These are phyloP conservation scores for Pogonognathellus flavescens DNA, from an alignment of 1,140 invertebrate genomes.

Conservation along the genomic window DNA sequence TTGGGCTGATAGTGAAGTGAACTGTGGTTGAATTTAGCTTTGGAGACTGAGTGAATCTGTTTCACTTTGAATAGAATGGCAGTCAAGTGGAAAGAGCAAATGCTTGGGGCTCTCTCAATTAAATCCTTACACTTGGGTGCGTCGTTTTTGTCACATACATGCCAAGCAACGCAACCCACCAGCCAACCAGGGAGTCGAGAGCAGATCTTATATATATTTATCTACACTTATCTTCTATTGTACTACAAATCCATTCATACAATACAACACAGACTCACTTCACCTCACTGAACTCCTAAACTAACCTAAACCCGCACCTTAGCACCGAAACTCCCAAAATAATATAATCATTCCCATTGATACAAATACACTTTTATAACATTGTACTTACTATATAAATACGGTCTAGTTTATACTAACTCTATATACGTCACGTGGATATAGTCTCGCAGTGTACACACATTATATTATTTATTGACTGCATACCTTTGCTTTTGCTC, in stretches of 20 bases:
- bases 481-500: too few species aligned
- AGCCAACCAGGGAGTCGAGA: conserved; percentile 39
- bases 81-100: conserved; percentile 62
- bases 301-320: conserved; percentile 41
- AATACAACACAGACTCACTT: conserved; percentile 42
- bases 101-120: conserved; percentile 61
- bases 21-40: conserved; percentile 29
- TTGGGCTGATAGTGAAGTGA: not conserved
- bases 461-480: not conserved
- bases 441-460: not conserved
- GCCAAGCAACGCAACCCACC: conserved; percentile 44
- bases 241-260: conserved; percentile 42
- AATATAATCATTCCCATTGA: conserved; percentile 13
- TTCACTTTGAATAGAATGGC: conserved; percentile 40
- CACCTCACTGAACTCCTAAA: conserved; percentile 32
- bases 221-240: conserved; percentile 46
- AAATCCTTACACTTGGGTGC: conserved; percentile 61
- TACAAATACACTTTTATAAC: not conserved
- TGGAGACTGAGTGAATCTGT: conserved; percentile 27
- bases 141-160: conserved; percentile 58
- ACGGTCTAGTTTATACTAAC: too few species aligned
- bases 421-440: too few species aligned
- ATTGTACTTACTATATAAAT: too few species aligned
- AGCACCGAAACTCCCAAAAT: not conserved
- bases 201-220: conserved; percentile 49